Evolutionary conservation across 2,113 vertebrate genomes (phyloP).

Genomic region (Corydoras sp.): DNA sequence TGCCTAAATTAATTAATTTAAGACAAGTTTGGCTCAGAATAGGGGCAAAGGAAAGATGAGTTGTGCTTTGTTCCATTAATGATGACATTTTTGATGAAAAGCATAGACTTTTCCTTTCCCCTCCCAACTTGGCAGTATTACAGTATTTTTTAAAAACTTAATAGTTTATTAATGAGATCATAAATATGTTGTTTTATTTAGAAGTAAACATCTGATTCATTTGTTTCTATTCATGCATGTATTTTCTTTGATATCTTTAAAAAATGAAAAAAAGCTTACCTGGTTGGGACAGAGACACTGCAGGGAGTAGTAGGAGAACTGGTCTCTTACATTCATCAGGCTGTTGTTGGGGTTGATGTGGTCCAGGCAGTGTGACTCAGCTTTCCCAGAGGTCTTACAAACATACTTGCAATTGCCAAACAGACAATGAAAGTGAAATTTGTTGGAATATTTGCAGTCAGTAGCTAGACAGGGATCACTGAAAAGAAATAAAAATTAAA

Average conservation of each 20-base stretch:
- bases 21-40: conserved; percentile 64
- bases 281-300: conserved; percentile 98
- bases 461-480: conserved; percentile 94
- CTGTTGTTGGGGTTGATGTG: conserved; percentile 99
- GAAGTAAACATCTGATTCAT: no score
- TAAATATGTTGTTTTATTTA: no score
- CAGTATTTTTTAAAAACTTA: conserved; percentile 8
- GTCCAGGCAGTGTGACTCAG: conserved; percentile 97
- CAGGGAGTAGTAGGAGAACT: conserved; percentile 95
- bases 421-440: conserved; percentile 99
- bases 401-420: conserved; percentile 99
- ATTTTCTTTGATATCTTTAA: no score
- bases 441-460: conserved; percentile 98
- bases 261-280: conserved; percentile 64
- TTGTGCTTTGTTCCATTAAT: conserved; percentile 53
- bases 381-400: conserved; percentile 97
- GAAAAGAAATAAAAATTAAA: conserved; percentile 4
- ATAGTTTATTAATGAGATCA: no score
- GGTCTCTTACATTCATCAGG: conserved; percentile 92
- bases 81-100: conserved; percentile 47
- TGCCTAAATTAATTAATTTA: conserved; percentile 76
- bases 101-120: conserved; percentile 27
- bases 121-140: conserved; percentile 28
- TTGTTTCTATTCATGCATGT: no score
- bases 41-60: conserved; percentile 56